A percentile compares a stretch with the other conserved stretches of the same genome.
These are phyloP conservation scores for Neoascia interrupta DNA, from an alignment of 2,888 invertebrate species.

Conservation along the genomic window DNA sequence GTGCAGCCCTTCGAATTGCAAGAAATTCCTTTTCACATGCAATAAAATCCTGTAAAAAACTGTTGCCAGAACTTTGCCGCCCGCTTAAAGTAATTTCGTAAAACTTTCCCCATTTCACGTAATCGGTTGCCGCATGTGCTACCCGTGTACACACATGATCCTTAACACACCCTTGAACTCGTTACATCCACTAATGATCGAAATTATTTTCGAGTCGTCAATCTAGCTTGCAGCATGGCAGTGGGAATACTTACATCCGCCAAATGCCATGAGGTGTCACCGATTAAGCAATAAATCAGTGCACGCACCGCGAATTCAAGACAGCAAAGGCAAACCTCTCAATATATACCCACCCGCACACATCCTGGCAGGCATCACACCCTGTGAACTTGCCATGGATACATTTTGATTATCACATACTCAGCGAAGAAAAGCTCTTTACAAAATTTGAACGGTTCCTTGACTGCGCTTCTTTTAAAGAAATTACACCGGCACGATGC, in stretches of 20 bases:
- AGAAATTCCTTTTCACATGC: too few species aligned
- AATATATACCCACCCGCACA: too few species aligned
- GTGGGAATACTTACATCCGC: not conserved
- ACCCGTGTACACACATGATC: slow-evolving; percentile 3
- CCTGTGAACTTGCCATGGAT: slow-evolving; percentile 38
- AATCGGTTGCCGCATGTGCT: slow-evolving; percentile 30
- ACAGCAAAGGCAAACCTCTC: not conserved
- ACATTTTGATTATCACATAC: slow-evolving; percentile 65
- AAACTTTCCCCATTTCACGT: slow-evolving; percentile 39
- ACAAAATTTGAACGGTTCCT: slow-evolving; percentile 34
- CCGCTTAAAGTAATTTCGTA: slow-evolving; percentile 29
- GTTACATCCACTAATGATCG: slow-evolving; percentile 60
- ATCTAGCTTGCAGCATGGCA: not conserved
- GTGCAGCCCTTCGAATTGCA: too few species aligned
- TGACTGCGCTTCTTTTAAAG: slow-evolving; percentile 27
- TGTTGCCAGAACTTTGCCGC: too few species aligned
- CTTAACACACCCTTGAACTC: slow-evolving; percentile 18
- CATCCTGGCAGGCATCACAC: too few species aligned
- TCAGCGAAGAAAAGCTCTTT: slow-evolving; percentile 45
- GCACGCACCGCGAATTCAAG: slow-evolving; percentile 27
- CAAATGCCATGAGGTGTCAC: slow-evolving; percentile 34
- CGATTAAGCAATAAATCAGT: slow-evolving; percentile 49
- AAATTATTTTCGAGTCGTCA: slow-evolving; percentile 41
- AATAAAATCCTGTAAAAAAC: too few species aligned
- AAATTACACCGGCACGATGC: slow-evolving; percentile 28